These are phyloP conservation scores for Cephus spinipes DNA, from an alignment of 2,888 invertebrate species.

Conservation along the genomic window DNA sequence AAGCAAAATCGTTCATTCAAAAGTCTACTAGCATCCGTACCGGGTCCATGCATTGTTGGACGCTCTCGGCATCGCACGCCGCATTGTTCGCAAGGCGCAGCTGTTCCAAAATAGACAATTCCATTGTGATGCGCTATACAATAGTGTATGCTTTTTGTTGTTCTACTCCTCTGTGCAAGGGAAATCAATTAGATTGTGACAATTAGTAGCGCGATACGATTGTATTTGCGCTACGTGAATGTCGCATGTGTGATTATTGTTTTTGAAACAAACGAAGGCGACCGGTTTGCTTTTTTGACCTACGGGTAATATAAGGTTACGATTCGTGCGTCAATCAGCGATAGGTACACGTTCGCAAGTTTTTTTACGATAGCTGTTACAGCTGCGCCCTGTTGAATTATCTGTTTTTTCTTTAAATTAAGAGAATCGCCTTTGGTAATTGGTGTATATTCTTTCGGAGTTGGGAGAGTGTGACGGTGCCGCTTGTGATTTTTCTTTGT, in stretches of 20 bases:
- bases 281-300: background rate
- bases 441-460: background rate
- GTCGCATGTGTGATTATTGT: background rate
- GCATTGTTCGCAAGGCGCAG: constrained; percentile 23
- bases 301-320: background rate
- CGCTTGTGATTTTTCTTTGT: background rate
- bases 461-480: background rate
- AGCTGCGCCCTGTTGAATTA: background rate
- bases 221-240: background rate
- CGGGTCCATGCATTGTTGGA: constrained; percentile 12
- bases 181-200: background rate
- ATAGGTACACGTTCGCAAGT: background rate
- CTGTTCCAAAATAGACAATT: constrained; percentile 30
- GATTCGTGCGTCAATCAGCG: too few relatives aligned
- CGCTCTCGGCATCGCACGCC: constrained; percentile 8
- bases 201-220: background rate
- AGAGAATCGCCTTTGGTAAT: background rate
- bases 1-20: constrained; percentile 11
- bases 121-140: constrained; percentile 14
- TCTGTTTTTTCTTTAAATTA: background rate
- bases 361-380: background rate
- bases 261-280: background rate
- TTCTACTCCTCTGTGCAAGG: background rate
- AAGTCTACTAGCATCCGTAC: background rate
- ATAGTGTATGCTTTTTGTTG: background rate